Conservation (phyloP, 2,888 invertebrate genomes). For the Protonemura montana region DNA sequence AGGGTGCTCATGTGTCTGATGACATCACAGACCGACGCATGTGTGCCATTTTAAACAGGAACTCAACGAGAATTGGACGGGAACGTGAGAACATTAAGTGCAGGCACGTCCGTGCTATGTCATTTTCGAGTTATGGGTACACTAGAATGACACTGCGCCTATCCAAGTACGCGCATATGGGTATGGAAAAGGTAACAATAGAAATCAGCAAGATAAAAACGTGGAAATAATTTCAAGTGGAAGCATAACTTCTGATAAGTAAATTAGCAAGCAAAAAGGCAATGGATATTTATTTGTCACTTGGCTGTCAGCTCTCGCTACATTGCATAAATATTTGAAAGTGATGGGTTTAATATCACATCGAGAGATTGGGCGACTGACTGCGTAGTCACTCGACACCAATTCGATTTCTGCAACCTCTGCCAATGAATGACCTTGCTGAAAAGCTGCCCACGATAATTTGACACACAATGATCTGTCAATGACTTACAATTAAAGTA, state of each 20-base stretch:
- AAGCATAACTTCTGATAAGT: neutral
- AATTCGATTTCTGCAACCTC: neutral
- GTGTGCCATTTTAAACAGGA: neutral
- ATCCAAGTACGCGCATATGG: no score
- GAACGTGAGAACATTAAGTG: neutral
- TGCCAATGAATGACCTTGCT: neutral
- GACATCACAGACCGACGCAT: neutral
- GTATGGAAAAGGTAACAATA: no score
- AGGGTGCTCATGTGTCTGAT: neutral
- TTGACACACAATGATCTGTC: neutral
- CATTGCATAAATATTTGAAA: neutral
- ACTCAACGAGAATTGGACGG: neutral
- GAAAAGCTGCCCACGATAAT: neutral
- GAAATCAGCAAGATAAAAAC: neutral
- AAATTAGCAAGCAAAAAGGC: neutral
- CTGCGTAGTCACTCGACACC: neutral
- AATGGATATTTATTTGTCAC: neutral
- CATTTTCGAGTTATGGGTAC: no score
- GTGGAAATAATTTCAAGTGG: neutral
- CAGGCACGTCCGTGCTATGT: neutral
- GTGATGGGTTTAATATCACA: neutral
- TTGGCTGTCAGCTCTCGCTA: neutral
- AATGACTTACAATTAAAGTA: neutral
- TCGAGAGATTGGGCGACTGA: neutral
- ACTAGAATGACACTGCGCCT: no score